Base-by-base conservation (phyloP, 2,888 invertebrate genomes). In the Carcina quercana region DNA sequence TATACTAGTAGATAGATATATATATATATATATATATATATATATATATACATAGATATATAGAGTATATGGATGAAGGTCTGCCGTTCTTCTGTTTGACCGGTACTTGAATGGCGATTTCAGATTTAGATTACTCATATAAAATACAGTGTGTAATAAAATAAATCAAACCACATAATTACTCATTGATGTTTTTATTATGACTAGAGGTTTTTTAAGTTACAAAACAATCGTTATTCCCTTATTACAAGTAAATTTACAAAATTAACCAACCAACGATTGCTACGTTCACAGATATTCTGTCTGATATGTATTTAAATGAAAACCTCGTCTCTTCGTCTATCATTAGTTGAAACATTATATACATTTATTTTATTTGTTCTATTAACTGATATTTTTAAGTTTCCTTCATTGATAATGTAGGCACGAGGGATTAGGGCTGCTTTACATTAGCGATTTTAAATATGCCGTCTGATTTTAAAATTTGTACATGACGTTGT, bases 131-230 rank as follows among this genome's bases (percentile, higher is more conserved):
- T n/a, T n/a, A n/a, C n/a, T n/a, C n/a, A n/a, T n/a, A n/a, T n/a
- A n/a, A n/a, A n/a, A n/a, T n/a, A n/a, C n/a, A n/a, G n/a, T n/a
- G n/a, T n/a, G n/a, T n/a, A n/a, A n/a, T n/a, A n/a, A 15, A 32
- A 32, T 15, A 42, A 66, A 65, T 58, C 38, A 68, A 71, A 70
- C 55, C 12, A 56, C 37, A 44, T 32, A 44, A 42, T 43, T 63
- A 47, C 45, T 80, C 69, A 54, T 62, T 80, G 74, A 75, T 74
- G 75, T 74, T 72, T 86, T 88, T 87, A 87, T 88, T 88, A 85
- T 88, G 88, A 88, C 88, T 88, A 88, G 88, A 88, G 86, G 87
- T 87, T 84, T 87, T 86, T 86, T 85, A 85, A 86, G 71, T 87
- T 88, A 88, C 86, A 88, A 88, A 88, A 80, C 69, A 76, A 78